These are phyloP conservation scores for Megastigmus dorsalis DNA, from an alignment of 2,888 invertebrate species.

Conservation along the genomic window DNA sequence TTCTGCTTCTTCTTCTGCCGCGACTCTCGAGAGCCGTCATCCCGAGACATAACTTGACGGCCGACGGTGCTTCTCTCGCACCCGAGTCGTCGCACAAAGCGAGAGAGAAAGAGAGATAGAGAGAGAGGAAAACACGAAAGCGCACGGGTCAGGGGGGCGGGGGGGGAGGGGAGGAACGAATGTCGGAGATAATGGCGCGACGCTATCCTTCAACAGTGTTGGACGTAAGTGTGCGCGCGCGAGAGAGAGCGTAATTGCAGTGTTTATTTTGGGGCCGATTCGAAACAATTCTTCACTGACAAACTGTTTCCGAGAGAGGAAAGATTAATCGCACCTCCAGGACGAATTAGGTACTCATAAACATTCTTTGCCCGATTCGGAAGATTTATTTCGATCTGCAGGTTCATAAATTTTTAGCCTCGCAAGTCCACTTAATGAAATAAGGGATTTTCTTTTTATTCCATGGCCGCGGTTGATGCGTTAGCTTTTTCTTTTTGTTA, in stretches of 20 bases:
- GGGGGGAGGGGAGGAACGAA: conserved; percentile 21
- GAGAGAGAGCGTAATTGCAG: conserved; percentile 37
- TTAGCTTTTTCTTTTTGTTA: background rate
- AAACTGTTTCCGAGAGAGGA: conserved; percentile 32
- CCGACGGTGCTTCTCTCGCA: background rate
- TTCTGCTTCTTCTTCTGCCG: too few relatives aligned
- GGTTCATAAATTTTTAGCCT: conserved; percentile 30
- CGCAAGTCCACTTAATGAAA: conserved; percentile 23
- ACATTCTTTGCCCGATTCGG: conserved; percentile 28
- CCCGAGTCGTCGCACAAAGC: background rate
- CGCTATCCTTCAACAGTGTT: background rate
- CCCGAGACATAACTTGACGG: conserved; percentile 45
- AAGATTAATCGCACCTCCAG: conserved; percentile 34
- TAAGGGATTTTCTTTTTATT: conserved; percentile 28
- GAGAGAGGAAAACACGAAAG: conserved; percentile 34
- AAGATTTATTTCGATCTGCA: conserved; percentile 36
- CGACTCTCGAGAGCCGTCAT: conserved; percentile 54
- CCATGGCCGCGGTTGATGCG: too few relatives aligned
- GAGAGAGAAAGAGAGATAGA: too few relatives aligned
- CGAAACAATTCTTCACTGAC: conserved; percentile 43
- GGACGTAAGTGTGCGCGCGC: background rate
- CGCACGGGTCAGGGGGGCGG: too few relatives aligned
- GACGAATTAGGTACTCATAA: conserved; percentile 44
- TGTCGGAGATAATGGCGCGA: conserved; percentile 36
- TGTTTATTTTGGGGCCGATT: conserved; percentile 46